phyloP scores from a whole-genome alignment of 2,113 vertebrate genomes.

The Apodemus sylvaticus region DNA sequence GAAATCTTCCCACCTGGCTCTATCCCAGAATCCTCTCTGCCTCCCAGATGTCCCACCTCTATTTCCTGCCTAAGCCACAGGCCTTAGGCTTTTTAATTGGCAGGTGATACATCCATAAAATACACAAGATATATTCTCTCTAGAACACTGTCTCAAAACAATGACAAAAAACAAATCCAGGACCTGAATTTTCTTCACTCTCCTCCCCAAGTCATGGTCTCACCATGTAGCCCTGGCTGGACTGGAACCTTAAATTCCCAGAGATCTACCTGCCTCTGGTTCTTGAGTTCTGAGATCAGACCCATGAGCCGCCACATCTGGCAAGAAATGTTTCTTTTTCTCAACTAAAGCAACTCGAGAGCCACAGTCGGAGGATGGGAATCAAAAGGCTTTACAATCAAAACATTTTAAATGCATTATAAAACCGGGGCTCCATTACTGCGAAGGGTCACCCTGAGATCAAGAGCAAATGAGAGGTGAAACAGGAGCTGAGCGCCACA shows the following conservation, averaged over 20 bases:
- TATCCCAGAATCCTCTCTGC: too few species aligned
- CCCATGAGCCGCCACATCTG: background rate
- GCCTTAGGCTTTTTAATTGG: too few species aligned
- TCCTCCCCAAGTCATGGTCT: background rate
- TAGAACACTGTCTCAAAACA: too few species aligned
- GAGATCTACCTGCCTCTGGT: background rate
- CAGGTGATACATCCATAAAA: too few species aligned
- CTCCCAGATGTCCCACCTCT: too few species aligned
- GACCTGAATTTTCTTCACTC: background rate
- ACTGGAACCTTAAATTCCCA: background rate
- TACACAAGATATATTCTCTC: too few species aligned
- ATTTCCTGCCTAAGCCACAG: too few species aligned
- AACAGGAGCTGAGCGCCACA: background rate
- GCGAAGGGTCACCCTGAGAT: background rate
- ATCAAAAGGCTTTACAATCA: background rate
- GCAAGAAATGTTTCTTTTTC: background rate
- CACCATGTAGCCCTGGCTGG: background rate
- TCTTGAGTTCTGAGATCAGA: background rate
- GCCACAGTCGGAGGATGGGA: constrained; percentile 10
- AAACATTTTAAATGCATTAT: background rate
- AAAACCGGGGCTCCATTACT: background rate
- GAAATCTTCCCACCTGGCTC: too few species aligned
- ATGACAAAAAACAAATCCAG: background rate
- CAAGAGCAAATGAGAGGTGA: background rate
- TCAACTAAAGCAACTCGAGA: background rate